Evolutionary conservation across 2,888 invertebrate species (phyloP), one percentile per base, ranked within the genome.

Genomic region (Mimumesa dahlbomi): DNA sequence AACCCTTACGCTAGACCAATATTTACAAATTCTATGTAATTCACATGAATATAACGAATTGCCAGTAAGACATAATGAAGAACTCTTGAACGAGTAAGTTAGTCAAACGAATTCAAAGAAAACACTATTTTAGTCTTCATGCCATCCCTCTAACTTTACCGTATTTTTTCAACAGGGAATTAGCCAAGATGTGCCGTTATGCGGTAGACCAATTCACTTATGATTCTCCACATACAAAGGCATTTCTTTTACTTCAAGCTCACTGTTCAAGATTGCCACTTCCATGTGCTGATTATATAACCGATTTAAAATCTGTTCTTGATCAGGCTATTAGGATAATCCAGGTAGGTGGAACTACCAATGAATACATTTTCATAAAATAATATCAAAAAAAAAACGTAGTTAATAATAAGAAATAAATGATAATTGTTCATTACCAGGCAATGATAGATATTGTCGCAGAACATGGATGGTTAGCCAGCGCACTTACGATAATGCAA

Each of bases 11-110:
- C 89, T 95, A 0, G 94, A 95, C 59, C 94, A 96, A 14, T 90
- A 98, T 57, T 88, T 99, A 40, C 90, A 93, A 31, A 92, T 96
- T 3, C 91, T 99, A 85, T 93, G 96, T 25, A 94, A 97, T 87
- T 94, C 95, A 0, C 93, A 96, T 77, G 99, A 99, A 84, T 96
- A 98, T 86, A 94, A 95, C 63, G 95, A 98, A 81, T 92, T 99
- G 75, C 99, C 99, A 0, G 99, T 99, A 1, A 92, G 99, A 53
- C 99, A 99, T 88, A 99, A 99, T 87, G 99, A 99, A 90, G 99
- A 99, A 87, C 90, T 94, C 68, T 92, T 96, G 42, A 99, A 99
- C 88, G 95, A 94, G 96, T 97, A 89, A 86, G 91, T 64, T 4
- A 34, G 34, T 4, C 5, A 40, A 4, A 16, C 5, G 9, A 40